Percentiles rank a stretch among this genome's conserved stretches.
Conservation (phyloP, 2,888 invertebrate genomes). For the Chirona hameri region DNA sequence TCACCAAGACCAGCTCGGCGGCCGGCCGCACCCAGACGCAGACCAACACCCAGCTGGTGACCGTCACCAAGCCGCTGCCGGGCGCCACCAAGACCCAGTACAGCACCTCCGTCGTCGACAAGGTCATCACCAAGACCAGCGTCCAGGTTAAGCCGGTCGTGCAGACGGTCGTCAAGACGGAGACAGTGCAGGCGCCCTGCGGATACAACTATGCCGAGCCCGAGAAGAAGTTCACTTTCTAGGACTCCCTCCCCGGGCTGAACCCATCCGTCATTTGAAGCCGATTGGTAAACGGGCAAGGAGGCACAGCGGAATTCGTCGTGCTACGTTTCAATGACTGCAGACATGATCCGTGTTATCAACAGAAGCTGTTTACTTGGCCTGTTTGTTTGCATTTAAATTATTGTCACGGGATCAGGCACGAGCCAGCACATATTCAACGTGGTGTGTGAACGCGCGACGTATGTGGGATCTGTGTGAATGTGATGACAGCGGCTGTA, state of each 20-base stretch:
- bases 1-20: background rate
- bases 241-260: background rate
- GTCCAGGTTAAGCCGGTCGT: background rate
- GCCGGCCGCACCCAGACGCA: background rate
- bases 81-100: background rate
- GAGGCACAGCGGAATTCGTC: background rate
- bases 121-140: too few species aligned
- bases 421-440: background rate
- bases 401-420: background rate
- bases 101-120: background rate
- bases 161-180: background rate
- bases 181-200: background rate
- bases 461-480: too few species aligned
- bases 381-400: background rate
- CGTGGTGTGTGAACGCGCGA: background rate
- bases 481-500: too few species aligned
- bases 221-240: background rate
- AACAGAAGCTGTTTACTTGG: background rate
- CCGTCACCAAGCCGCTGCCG: background rate
- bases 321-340: background rate
- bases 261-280: background rate
- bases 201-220: constrained; percentile 1
- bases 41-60: background rate
- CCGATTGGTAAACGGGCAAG: background rate
- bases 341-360: background rate